These are phyloP conservation scores for Scatophagus argus DNA, from an alignment of 2,113 vertebrate species.

Conservation along the genomic window DNA sequence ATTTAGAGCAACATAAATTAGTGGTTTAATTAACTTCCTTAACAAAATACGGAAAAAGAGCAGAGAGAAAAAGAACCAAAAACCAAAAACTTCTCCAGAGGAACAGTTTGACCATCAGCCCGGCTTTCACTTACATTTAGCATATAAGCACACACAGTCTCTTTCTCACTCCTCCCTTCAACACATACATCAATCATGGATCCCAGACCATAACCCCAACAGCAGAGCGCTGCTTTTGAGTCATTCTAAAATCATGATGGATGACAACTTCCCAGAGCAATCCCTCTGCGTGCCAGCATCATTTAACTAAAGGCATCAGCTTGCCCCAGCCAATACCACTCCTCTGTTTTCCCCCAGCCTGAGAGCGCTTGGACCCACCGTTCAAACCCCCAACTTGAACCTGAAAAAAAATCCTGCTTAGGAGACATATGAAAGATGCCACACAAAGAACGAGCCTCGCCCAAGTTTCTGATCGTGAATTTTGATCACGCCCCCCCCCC, in stretches of 20 bases:
- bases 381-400: slow-evolving; percentile 41
- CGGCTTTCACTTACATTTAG: slow-evolving; percentile 47
- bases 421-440: slow-evolving; percentile 65
- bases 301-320: slow-evolving; percentile 83
- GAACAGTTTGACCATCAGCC: slow-evolving; percentile 31
- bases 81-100: slow-evolving; percentile 43
- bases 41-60: slow-evolving; percentile 21
- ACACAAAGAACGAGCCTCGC: slow-evolving; percentile 59
- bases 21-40: slow-evolving; percentile 30
- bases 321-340: slow-evolving; percentile 71
- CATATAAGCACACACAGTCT: slow-evolving; percentile 47
- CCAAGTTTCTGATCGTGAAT: slow-evolving; percentile 57
- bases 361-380: slow-evolving; percentile 38
- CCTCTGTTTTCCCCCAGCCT: slow-evolving; percentile 43
- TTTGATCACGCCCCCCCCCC: not conserved
- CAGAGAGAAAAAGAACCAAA: slow-evolving; percentile 17
- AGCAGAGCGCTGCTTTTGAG: slow-evolving; percentile 77
- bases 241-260: slow-evolving; percentile 86
- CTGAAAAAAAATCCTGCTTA: slow-evolving; percentile 25
- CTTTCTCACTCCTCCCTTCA: slow-evolving; percentile 37
- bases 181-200: slow-evolving; percentile 78
- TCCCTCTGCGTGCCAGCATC: slow-evolving; percentile 81
- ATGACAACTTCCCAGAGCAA: slow-evolving; percentile 85
- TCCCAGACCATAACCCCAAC: slow-evolving; percentile 81
- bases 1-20: slow-evolving; percentile 37